Evolutionary conservation across 1,140 invertebrate species (phyloP).

Genomic region (Arion vulgaris): DNA sequence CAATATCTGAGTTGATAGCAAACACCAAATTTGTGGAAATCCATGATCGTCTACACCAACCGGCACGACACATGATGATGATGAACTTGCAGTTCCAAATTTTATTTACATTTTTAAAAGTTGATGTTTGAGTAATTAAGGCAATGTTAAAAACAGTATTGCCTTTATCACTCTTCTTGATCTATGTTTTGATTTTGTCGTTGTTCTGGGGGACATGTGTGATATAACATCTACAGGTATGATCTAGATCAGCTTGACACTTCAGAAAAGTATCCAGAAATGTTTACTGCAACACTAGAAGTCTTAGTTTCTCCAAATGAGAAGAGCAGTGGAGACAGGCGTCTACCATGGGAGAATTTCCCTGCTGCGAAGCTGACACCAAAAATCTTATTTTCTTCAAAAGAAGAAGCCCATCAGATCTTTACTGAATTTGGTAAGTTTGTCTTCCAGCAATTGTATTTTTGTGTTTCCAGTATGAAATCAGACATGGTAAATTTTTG

Average conservation of each 20-base stretch:
- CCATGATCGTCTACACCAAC: no score
- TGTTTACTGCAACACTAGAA: constrained; percentile 82
- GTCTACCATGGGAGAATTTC: constrained; percentile 84
- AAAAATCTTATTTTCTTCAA: constrained; percentile 83
- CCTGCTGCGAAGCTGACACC: constrained; percentile 75
- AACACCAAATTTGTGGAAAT: no score
- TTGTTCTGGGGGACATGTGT: background rate
- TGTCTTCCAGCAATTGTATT: background rate
- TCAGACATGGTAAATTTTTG: no score
- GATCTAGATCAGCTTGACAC: constrained; percentile 86
- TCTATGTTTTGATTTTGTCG: background rate
- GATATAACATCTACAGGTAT: constrained; percentile 73
- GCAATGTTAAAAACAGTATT: no score
- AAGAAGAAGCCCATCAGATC: constrained; percentile 82
- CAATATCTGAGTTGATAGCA: no score
- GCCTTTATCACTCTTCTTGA: background rate
- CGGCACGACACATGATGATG: no score
- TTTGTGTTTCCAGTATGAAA: no score
- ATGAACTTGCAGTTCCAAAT: no score
- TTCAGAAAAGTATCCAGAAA: constrained; percentile 85
- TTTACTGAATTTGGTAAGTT: constrained; percentile 66
- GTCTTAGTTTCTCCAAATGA: constrained; percentile 83
- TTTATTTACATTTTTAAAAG: no score
- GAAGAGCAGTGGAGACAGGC: constrained; percentile 74
- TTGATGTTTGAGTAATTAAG: no score